A percentile compares a stretch with the other conserved stretches of the same genome.
Conservation (phyloP, 2,888 invertebrate species). For the Diploptera punctata region DNA sequence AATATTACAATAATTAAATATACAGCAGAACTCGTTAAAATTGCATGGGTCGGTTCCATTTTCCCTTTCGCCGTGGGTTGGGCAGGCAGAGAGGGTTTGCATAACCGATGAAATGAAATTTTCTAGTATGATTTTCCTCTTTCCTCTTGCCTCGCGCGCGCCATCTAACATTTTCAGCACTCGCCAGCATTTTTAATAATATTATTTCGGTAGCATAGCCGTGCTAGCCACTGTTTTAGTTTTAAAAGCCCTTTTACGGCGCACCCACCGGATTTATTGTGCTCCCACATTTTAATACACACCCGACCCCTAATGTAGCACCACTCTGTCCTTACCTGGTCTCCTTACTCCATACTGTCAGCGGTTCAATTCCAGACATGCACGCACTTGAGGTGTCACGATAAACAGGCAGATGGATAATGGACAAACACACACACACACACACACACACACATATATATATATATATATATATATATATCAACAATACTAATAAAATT, state of each 20-base stretch:
- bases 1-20: constrained; percentile 58
- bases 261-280: too few species aligned
- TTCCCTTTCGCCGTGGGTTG: constrained; percentile 37
- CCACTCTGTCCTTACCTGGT: too few species aligned
- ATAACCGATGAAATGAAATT: constrained; percentile 42
- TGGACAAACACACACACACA: too few species aligned
- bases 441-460: too few species aligned
- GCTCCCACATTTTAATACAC: too few species aligned
- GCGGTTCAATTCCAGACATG: too few species aligned
- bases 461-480: too few species aligned
- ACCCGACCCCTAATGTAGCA: too few species aligned
- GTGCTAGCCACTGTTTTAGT: constrained; percentile 22
- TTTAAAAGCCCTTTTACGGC: constrained; percentile 30
- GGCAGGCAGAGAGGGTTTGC: constrained; percentile 34
- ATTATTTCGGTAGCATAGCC: constrained; percentile 24
- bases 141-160: neutral
- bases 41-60: constrained; percentile 53
- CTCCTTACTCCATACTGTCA: too few species aligned
- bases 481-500: too few species aligned
- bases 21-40: constrained; percentile 53
- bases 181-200: constrained; percentile 29
- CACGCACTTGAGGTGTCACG: too few species aligned
- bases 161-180: constrained; percentile 29
- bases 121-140: constrained; percentile 40
- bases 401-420: too few species aligned